These are phyloP conservation scores for Neostethus bicornis DNA, from an alignment of 2,797 vertebrate species.

Conservation along the genomic window DNA sequence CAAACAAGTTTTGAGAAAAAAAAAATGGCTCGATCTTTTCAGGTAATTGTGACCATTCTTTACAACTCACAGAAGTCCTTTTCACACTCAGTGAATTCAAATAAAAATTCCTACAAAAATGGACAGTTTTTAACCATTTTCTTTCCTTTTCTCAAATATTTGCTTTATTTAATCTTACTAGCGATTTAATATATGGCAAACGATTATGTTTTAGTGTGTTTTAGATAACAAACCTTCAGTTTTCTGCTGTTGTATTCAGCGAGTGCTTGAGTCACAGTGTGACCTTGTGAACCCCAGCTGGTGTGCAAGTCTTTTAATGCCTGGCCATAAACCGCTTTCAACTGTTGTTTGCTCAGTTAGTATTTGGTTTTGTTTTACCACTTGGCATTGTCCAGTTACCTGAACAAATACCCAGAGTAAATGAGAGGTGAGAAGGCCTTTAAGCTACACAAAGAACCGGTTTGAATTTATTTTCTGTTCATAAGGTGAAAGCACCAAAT, in stretches of 20 bases:
- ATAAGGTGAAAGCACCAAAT: neutral
- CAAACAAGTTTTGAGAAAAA: neutral
- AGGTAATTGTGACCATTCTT: constrained; percentile 1
- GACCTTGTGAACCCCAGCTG: constrained; percentile 56
- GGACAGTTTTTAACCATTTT: too few relatives aligned
- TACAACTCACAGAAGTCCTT: neutral
- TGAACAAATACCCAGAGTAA: constrained; percentile 45
- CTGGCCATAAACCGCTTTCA: constrained; percentile 32
- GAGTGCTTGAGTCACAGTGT: constrained; percentile 22
- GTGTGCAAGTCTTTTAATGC: constrained; percentile 36
- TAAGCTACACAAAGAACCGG: constrained; percentile 17
- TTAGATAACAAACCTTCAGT: constrained; percentile 10
- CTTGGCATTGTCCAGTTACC: constrained; percentile 48
- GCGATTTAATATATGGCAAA: too few relatives aligned
- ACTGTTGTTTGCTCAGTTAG: constrained; percentile 40
- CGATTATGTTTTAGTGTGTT: too few relatives aligned
- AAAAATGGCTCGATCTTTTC: constrained; percentile 11
- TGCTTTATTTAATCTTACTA: too few relatives aligned
- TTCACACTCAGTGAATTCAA: neutral
- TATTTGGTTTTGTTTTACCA: constrained; percentile 34
- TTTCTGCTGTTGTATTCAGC: constrained; percentile 14
- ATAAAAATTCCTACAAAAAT: neutral
- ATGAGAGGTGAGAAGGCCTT: constrained; percentile 39
- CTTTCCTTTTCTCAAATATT: neutral
- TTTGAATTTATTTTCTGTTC: constrained; percentile 9